phyloP scores from a whole-genome alignment of 2,113 vertebrate species.

The Paramisgurnus dabryanus region DNA sequence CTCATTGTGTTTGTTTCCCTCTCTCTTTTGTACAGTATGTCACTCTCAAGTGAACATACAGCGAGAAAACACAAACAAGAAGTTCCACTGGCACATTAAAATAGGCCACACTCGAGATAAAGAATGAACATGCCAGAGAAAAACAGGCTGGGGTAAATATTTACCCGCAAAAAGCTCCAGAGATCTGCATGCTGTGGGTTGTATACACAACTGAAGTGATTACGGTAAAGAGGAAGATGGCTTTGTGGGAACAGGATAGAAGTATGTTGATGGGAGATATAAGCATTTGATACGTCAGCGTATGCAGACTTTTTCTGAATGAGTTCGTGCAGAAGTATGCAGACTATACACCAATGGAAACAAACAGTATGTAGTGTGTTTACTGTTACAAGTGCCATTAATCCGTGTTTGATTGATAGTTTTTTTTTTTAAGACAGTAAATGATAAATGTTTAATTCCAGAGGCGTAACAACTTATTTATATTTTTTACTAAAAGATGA shows the following conservation, averaged over 20 bases:
- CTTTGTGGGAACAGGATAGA: constrained; percentile 38
- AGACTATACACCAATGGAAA: neutral
- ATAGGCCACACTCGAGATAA: constrained; percentile 44
- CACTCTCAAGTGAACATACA: neutral
- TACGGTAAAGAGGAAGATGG: constrained; percentile 34
- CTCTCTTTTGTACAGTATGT: neutral
- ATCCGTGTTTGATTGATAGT: too few species aligned
- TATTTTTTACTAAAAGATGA: too few species aligned
- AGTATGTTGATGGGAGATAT: constrained; percentile 33
- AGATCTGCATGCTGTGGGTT: constrained; percentile 27
- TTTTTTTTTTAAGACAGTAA: too few species aligned
- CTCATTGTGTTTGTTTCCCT: neutral
- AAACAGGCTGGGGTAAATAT: constrained; percentile 56
- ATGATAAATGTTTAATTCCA: too few species aligned
- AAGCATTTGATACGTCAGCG: neutral
- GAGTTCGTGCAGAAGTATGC: neutral
- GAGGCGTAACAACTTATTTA: neutral
- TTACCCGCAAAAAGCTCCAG: constrained; percentile 39
- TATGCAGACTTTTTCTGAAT: neutral
- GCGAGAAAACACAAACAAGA: constrained; percentile 34
- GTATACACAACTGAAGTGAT: constrained; percentile 55
- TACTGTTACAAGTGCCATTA: too few species aligned
- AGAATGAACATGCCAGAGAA: constrained; percentile 42
- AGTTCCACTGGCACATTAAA: constrained; percentile 28
- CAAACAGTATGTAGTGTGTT: too few species aligned